These are phyloP conservation scores for Callipepla californica DNA, from an alignment of 2,113 vertebrate species.

Conservation along the genomic window DNA sequence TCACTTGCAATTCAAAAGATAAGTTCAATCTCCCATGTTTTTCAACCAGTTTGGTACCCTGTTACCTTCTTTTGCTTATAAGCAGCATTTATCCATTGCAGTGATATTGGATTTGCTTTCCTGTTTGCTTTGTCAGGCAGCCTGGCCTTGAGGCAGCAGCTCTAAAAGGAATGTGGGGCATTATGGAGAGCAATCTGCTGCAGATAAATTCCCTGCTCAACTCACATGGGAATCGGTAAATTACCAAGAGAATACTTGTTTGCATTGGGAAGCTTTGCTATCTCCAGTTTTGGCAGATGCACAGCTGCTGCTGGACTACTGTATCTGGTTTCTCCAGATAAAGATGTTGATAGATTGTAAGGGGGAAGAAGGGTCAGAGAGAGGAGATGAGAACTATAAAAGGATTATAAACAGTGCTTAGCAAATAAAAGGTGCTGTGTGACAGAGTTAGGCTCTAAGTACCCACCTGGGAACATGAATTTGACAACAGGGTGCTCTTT, in stretches of 20 bases:
- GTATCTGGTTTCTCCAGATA: neutral
- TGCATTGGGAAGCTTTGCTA: neutral
- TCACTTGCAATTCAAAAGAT: neutral
- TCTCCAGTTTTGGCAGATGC: neutral
- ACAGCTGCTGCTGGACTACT: neutral
- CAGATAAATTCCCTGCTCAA: fast-evolving
- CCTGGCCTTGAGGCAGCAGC: neutral
- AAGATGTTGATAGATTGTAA: fast-evolving
- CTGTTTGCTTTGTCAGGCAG: neutral
- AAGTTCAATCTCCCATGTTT: neutral
- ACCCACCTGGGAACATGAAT: neutral
- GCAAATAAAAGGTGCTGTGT: neutral
- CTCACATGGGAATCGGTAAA: neutral
- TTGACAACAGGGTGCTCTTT: neutral
- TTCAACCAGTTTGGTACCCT: neutral
- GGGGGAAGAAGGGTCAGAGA: fast-evolving
- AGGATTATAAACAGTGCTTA: neutral
- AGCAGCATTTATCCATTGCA: neutral
- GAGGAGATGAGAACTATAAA: neutral
- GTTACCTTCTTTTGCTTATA: neutral
- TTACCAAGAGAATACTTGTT: neutral
- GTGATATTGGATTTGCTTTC: neutral
- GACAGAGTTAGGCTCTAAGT: neutral
- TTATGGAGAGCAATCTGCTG: neutral
- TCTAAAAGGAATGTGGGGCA: neutral